Percentiles rank a stretch among this genome's conserved stretches.
Evolutionary conservation across 1,140 invertebrate genomes (phyloP).

Genomic region (Belonocnema kinseyi): DNA sequence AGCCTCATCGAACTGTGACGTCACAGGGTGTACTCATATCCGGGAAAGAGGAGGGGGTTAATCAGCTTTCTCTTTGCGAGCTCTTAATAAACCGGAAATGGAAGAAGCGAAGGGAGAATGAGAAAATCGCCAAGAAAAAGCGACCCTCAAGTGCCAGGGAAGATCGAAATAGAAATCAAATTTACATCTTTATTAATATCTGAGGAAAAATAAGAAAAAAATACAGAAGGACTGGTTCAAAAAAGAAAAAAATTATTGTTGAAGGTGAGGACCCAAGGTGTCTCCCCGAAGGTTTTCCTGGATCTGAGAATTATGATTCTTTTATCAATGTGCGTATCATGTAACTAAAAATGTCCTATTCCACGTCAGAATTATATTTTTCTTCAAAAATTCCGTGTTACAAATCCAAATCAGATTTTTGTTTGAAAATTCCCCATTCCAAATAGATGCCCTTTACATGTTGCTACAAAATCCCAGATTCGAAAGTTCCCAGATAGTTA

Average conservation of each 20-base stretch:
- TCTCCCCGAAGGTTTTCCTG: no score
- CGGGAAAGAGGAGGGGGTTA: slow-evolving; percentile 7
- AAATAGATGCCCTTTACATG: no score
- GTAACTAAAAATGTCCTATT: no score
- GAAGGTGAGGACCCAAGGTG: no score
- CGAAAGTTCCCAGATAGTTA: no score
- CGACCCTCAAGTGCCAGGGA: background rate
- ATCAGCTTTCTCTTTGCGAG: slow-evolving; percentile 19
- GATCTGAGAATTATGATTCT: no score
- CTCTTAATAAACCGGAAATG: slow-evolving; percentile 24
- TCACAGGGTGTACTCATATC: slow-evolving; percentile 14
- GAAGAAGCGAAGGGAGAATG: slow-evolving; percentile 21
- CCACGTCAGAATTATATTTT: no score
- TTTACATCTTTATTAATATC: slow-evolving; percentile 16
- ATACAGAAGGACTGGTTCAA: background rate
- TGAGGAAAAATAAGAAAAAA: background rate
- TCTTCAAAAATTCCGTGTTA: no score
- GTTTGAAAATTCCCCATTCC: no score
- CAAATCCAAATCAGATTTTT: no score
- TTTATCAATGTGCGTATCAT: no score
- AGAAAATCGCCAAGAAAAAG: slow-evolving; percentile 22
- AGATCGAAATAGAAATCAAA: slow-evolving; percentile 19
- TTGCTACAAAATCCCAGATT: no score
- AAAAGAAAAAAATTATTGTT: background rate
- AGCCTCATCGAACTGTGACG: background rate